These are phyloP conservation scores for Misgurnus anguillicaudatus DNA, from an alignment of 2,113 vertebrate genomes.

Conservation along the genomic window DNA sequence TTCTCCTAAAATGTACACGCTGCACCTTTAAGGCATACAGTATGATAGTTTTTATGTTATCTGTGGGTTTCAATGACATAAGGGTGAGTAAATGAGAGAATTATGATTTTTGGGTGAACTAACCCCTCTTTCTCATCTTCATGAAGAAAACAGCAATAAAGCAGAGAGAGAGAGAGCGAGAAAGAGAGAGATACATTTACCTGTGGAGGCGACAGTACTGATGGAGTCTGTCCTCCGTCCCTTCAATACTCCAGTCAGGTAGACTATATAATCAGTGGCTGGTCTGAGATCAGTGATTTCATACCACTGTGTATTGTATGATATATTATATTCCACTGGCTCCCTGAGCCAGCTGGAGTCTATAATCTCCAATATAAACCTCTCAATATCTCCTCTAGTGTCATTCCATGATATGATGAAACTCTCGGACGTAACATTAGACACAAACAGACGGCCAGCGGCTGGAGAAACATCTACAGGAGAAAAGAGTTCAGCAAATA, in stretches of 20 bases:
- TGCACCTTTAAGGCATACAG: no score
- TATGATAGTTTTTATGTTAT: no score
- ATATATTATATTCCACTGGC: conserved; percentile 82
- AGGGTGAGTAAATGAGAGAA: no score
- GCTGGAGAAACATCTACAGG: conserved; percentile 82
- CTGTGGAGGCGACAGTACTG: conserved; percentile 88
- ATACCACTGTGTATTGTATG: conserved; percentile 74
- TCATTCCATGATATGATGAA: conserved; percentile 89
- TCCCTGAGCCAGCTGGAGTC: conserved; percentile 92
- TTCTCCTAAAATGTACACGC: no score
- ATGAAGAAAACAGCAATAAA: no score
- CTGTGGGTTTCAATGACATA: no score
- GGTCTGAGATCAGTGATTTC: conserved; percentile 85
- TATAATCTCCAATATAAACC: conserved; percentile 93
- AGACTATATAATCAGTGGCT: conserved; percentile 90
- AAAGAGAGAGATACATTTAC: conserved; percentile 69
- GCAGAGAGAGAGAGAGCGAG: no score
- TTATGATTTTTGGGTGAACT: no score
- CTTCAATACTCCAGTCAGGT: conserved; percentile 85
- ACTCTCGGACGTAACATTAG: conserved; percentile 84
- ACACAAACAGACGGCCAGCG: conserved; percentile 82
- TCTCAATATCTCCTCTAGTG: conserved; percentile 77
- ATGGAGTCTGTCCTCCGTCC: conserved; percentile 79
- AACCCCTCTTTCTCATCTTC: no score
- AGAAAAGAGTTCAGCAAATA: conserved; percentile 70